Conservation (phyloP, 2,888 invertebrate species). For the Sinopyrophorus schimmeli region DNA sequence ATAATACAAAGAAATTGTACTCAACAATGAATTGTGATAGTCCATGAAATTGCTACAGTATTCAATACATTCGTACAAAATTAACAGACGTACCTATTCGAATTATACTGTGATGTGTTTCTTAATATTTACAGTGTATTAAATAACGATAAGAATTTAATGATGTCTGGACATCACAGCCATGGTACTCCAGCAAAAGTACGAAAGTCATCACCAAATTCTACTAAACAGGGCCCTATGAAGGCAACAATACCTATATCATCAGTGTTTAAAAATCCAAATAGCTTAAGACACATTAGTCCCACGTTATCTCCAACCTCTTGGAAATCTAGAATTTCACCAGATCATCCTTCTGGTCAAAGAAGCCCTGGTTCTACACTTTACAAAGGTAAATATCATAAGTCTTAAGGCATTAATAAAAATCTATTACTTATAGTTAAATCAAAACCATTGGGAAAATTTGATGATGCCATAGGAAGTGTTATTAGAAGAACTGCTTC, state of each 20-base stretch:
- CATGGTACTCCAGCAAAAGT: constrained; percentile 55
- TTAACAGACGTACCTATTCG: too few species aligned
- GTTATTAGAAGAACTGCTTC: constrained; percentile 77
- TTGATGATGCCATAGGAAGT: constrained; percentile 57
- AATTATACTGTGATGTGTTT: too few species aligned
- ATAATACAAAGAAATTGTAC: too few species aligned
- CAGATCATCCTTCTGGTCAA: constrained; percentile 71
- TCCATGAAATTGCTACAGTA: too few species aligned
- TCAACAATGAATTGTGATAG: too few species aligned
- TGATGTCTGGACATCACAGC: constrained; percentile 58
- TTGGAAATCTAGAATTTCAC: constrained; percentile 69
- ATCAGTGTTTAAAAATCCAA: constrained; percentile 67
- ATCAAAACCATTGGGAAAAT: constrained; percentile 58
- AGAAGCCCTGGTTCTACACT: constrained; percentile 74
- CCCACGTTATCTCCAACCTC: constrained; percentile 68
- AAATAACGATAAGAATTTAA: too few species aligned
- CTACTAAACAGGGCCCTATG: constrained; percentile 69
- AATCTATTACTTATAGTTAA: constrained; percentile 56
- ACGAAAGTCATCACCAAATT: constrained; percentile 70
- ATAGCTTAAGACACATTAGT: constrained; percentile 63
- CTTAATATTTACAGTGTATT: too few species aligned
- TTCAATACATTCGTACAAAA: too few species aligned
- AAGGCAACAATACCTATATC: constrained; percentile 77
- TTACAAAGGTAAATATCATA: constrained; percentile 64
- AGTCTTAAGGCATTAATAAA: too few species aligned